phyloP scores from a whole-genome alignment of 2,797 vertebrate genomes.

The Monodelphis domestica region DNA sequence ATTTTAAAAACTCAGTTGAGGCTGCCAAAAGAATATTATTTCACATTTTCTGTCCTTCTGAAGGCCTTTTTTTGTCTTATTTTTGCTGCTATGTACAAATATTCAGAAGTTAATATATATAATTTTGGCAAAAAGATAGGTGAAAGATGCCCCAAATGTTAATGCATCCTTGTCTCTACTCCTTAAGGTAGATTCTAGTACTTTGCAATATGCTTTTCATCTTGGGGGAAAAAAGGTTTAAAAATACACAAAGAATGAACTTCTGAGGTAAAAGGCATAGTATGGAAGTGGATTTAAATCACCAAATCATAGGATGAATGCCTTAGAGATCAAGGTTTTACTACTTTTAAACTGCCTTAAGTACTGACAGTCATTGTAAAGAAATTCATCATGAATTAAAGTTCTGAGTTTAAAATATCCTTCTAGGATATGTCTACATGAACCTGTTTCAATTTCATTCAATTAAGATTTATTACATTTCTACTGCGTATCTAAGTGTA shows the following conservation, averaged over 20 bases:
- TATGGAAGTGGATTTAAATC: constrained; percentile 35
- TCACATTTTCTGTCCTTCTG: neutral
- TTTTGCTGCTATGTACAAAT: neutral
- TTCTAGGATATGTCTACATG: constrained; percentile 10
- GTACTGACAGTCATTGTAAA: constrained; percentile 28
- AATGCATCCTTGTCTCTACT: constrained; percentile 13
- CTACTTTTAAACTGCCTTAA: neutral
- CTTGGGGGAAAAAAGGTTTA: constrained; percentile 23
- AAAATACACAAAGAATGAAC: constrained; percentile 32
- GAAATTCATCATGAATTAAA: constrained; percentile 20
- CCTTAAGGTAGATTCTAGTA: constrained; percentile 27
- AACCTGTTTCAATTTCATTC: constrained; percentile 38
- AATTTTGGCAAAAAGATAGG: neutral
- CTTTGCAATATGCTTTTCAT: neutral
- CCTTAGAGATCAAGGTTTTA: constrained; percentile 41
- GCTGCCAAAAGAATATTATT: neutral
- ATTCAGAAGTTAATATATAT: neutral
- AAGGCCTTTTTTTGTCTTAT: constrained; percentile 25
- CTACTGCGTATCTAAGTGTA: neutral
- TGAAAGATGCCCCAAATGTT: constrained; percentile 40
- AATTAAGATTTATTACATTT: constrained; percentile 31
- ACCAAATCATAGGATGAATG: constrained; percentile 25
- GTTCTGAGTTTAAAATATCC: constrained; percentile 6
- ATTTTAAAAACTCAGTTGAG: neutral
- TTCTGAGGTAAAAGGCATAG: neutral